These are phyloP conservation scores for Uropsilus gracilis DNA, from an alignment of 2,113 vertebrate species.

Conservation along the genomic window DNA sequence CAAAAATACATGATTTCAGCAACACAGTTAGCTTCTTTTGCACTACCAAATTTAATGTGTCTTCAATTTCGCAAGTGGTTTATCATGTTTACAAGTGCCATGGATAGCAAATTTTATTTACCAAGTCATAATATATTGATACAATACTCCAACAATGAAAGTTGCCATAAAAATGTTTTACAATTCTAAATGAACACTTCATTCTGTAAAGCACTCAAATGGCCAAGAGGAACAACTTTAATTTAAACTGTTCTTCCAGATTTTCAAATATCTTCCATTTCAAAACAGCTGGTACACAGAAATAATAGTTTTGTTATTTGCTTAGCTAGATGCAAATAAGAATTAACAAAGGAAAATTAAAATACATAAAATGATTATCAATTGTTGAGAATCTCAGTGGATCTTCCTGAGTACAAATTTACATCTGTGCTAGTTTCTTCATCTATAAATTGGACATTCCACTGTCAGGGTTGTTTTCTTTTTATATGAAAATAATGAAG, in stretches of 20 bases:
- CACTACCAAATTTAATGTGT: background rate
- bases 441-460: background rate
- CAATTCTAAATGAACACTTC: background rate
- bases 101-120: background rate
- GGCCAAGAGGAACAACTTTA: background rate
- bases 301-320: background rate
- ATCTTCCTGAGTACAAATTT: background rate
- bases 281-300: background rate
- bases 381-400: background rate
- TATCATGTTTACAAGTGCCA: background rate
- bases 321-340: background rate
- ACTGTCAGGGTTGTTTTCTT: background rate
- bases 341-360: slow-evolving; percentile 37
- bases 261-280: background rate
- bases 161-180: background rate
- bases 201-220: background rate
- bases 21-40: background rate
- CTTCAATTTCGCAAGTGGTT: background rate
- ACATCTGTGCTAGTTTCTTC: background rate
- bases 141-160: background rate
- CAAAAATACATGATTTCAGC: background rate
- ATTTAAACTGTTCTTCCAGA: background rate
- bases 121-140: background rate
- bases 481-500: background rate
- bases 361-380: background rate